These are phyloP conservation scores for Seira ritae DNA, from an alignment of 2,888 invertebrate genomes.

Conservation along the genomic window DNA sequence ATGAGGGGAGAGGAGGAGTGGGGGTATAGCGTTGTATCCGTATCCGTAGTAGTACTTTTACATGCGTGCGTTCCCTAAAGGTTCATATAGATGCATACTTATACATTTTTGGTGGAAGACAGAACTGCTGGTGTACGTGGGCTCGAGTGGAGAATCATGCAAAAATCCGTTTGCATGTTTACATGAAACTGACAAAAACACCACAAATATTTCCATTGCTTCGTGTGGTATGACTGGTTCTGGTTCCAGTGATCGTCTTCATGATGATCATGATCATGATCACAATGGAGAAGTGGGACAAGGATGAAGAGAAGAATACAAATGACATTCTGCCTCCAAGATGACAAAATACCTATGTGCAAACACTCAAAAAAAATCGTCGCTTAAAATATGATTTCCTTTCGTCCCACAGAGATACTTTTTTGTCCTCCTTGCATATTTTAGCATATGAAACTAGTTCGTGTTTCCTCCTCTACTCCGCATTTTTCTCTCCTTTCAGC, in stretches of 20 bases:
- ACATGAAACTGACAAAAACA: not conserved
- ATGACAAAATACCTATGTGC: conserved; percentile 12
- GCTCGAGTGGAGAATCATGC: too few relatives aligned
- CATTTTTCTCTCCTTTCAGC: too few relatives aligned
- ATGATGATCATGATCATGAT: not conserved
- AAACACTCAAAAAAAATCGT: not conserved
- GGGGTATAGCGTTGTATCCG: too few relatives aligned
- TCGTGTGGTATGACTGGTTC: too few relatives aligned
- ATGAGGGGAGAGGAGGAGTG: not conserved
- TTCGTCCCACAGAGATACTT: not conserved
- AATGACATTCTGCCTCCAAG: not conserved
- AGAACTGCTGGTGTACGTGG: too few relatives aligned
- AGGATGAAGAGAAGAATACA: conserved; percentile 9
- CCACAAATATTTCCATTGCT: not conserved
- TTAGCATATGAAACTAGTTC: conserved; percentile 13
- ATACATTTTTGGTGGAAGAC: too few relatives aligned
- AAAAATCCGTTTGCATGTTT: not conserved
- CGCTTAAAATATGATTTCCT: conserved; percentile 1
- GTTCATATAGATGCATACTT: too few relatives aligned
- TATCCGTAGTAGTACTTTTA: too few relatives aligned
- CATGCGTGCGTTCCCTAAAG: too few relatives aligned
- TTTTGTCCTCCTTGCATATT: conserved; percentile 10
- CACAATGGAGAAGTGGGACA: not conserved
- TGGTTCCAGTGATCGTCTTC: not conserved
- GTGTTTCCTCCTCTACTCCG: too few relatives aligned